Evolutionary conservation across 37 sponge, comb jelly and placozoan genomes (phyloP), one percentile per base, ranked within the genome.

Genomic region (Cladorhizidae sp.): DNA sequence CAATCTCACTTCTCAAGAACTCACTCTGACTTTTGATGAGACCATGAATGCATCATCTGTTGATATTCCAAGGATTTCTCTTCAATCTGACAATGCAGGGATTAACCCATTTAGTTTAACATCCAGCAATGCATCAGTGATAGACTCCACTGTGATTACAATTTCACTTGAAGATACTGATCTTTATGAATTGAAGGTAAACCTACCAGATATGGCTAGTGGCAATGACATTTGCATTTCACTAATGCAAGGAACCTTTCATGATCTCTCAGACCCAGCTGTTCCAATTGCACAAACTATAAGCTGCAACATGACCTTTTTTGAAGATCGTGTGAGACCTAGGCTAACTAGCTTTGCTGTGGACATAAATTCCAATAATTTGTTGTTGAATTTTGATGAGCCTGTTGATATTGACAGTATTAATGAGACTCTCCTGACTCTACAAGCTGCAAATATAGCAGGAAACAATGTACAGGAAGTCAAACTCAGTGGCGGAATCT

Each of bases 351-450:
- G 37, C 3, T 96, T 93, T 72, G 79, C 38, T 57, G 84, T 93
- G 2, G 51, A 93, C 81, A 29, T 96, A 22, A 88, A 96, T 50
- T 29, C 49, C 26, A 65, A 84, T 8, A 43, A 54, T 17, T 76
- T 96, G 64, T 61, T 64, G 25, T 57, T 96, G 39, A 73, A 71
- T 25, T 96, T 96, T 80, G 87, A 96, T 64, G 97, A 96, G 62
- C 97, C 97, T 6, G 50, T 96, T 29, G 85, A 96, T 70, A 85
- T 69, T 42, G 65, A 54, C 32, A 88, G 89, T 9, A 51, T 96
- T n/a, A 82, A 90, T 69, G 31, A 83, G 6, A 88, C 89, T 22
- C 36, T 67, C 28, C 31, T 96, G 49, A 89, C 89, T 7, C 69
- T 96, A 23, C 91, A 81, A 57, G 39, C 89, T 21, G 18, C 57